Percentiles rank a stretch among this genome's conserved stretches.
Evolutionary conservation across 2,888 invertebrate species (phyloP).

Genomic region (Tridacna gigas): DNA sequence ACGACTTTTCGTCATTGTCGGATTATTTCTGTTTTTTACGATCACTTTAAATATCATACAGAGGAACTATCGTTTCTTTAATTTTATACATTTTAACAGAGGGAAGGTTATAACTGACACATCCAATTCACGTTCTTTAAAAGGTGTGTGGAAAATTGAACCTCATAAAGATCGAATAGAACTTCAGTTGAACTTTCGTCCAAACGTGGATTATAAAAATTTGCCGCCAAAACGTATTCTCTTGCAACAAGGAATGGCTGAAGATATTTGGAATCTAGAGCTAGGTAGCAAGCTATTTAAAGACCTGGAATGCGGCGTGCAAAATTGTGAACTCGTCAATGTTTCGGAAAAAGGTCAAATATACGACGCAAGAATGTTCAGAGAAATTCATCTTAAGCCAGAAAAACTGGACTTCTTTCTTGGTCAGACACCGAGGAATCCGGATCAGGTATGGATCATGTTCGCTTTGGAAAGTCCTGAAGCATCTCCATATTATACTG

Average conservation of each 20-base stretch:
- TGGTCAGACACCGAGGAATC: conserved; percentile 58
- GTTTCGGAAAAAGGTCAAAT: conserved; percentile 89
- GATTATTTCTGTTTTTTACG: conserved; percentile 34
- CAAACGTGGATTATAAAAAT: conserved; percentile 34
- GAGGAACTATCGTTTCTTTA: conserved; percentile 12
- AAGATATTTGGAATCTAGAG: conserved; percentile 55
- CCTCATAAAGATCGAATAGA: conserved; percentile 72
- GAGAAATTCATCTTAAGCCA: conserved; percentile 73
- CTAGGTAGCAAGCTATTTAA: conserved; percentile 88
- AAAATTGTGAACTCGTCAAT: conserved; percentile 92
- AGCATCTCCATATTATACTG: conserved; percentile 93
- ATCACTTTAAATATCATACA: conserved; percentile 29
- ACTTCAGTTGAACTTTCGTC: conserved; percentile 72
- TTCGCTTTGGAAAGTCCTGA: conserved; percentile 97
- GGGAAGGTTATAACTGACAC: not conserved
- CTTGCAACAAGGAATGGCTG: conserved; percentile 57
- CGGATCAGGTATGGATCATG: conserved; percentile 92
- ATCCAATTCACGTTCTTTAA: not conserved
- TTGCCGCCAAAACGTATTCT: conserved; percentile 65
- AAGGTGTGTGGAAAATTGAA: conserved; percentile 45
- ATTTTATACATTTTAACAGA: not conserved
- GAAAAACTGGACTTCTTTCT: not conserved
- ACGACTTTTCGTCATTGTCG: conserved; percentile 39
- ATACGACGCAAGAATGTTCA: conserved; percentile 93
- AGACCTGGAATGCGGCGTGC: conserved; percentile 93